A percentile compares a stretch with the other conserved stretches of the same genome.
Conservation (phyloP, 2,113 vertebrate genomes). For the Candoia aspera region DNA sequence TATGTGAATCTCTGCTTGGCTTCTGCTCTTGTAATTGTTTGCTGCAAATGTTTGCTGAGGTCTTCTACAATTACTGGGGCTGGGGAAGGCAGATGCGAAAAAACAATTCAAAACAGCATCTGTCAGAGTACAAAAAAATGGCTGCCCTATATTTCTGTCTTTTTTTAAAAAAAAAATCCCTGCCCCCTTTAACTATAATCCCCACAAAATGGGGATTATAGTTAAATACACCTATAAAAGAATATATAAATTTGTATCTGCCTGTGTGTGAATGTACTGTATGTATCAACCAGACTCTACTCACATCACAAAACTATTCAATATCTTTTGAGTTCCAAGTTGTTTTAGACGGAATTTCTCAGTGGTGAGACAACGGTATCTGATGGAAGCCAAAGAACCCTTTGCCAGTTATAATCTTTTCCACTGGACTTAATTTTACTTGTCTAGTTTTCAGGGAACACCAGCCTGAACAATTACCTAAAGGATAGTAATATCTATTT, state of each 20-base stretch:
- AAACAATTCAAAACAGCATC: slow-evolving; percentile 27
- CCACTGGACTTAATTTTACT: background rate
- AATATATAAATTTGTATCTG: background rate
- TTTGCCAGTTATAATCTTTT: background rate
- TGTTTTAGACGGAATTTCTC: background rate
- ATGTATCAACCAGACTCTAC: background rate
- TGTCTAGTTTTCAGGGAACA: background rate
- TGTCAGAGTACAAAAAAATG: slow-evolving; percentile 41
- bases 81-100: background rate
- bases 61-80: background rate
- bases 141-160: background rate
- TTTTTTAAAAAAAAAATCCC: background rate
- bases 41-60: slow-evolving; percentile 26
- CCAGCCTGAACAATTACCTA: background rate
- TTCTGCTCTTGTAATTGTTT: background rate
- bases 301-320: background rate
- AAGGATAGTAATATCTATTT: background rate
- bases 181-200: no score
- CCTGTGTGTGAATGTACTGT: background rate
- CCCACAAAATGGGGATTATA: background rate
- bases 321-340: background rate
- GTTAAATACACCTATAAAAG: background rate
- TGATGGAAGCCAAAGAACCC: no score
- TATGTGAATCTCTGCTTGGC: slow-evolving; percentile 36
- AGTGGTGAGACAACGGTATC: background rate